Percentiles rank a stretch among this genome's conserved stretches.
Evolutionary conservation across 2,888 invertebrate genomes (phyloP).

Genomic region (Podabrus alpinus): DNA sequence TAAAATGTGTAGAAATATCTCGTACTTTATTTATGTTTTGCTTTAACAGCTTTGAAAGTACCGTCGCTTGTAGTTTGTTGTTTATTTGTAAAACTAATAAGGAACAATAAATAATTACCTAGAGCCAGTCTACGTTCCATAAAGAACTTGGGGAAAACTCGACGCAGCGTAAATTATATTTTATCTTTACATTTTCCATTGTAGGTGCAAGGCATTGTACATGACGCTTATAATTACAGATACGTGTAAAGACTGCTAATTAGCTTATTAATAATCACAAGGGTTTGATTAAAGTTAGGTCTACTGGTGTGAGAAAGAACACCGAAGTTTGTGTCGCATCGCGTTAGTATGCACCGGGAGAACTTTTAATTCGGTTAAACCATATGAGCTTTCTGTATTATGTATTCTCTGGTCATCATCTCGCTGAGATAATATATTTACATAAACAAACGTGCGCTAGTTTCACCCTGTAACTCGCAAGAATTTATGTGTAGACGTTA

Average conservation of each 20-base stretch:
- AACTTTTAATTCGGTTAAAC: constrained; percentile 40
- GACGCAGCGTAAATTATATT: constrained; percentile 16
- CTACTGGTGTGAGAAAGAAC: constrained; percentile 20
- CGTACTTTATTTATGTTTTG: background rate
- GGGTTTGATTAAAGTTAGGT: constrained; percentile 23
- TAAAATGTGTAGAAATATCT: background rate
- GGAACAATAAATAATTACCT: constrained; percentile 10
- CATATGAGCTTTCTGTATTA: constrained; percentile 41
- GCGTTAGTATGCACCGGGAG: constrained; percentile 35
- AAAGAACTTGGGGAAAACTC: constrained; percentile 7
- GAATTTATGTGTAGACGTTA: constrained; percentile 17
- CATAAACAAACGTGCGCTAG: constrained; percentile 40
- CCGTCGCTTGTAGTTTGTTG: background rate
- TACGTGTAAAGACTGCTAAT: constrained; percentile 17
- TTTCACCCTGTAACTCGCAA: constrained; percentile 21
- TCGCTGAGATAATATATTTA: constrained; percentile 39
- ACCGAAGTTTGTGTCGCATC: constrained; percentile 29
- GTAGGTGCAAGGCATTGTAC: constrained; percentile 18
- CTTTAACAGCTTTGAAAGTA: background rate
- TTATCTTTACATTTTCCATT: constrained; percentile 12
- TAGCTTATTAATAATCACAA: constrained; percentile 19
- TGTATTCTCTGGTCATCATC: constrained; percentile 41
- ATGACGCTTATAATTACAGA: constrained; percentile 16
- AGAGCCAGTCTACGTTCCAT: background rate
- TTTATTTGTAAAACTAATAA: constrained; percentile 7